Base-by-base conservation (phyloP, 2,113 vertebrate species). In the Protobothrops mucrosquamatus region DNA sequence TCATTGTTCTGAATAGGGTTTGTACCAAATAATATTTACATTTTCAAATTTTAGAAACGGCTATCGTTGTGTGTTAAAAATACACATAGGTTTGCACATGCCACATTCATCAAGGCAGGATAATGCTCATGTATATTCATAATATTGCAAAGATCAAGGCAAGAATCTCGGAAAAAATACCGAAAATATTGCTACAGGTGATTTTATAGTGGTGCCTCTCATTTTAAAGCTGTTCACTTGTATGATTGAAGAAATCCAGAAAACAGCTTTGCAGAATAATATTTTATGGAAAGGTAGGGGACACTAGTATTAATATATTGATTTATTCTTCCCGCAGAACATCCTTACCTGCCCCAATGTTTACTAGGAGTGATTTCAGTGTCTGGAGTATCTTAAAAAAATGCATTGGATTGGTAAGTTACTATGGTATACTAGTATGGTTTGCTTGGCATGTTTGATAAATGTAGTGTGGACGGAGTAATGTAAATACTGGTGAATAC, bases 321-420 rank as follows among this genome's bases (percentile, higher is more conserved):
- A n/a, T 93, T 43, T 93, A 18, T 87, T 81, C 39, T 61, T 3
- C 29, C 96, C 95, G 55, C 96, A 99, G 99, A 97, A 98, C 98
- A 0, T 95, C 98, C 0, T 96, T 99, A 95, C 99, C 99, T 34
- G 98, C 98, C 12, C 98, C 98, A 1, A 99, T 99, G 99, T 99
- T 99, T 96, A 98, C 98, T 94, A 98, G 99, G 96, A 99, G 97
- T 89, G 98, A 98, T 92, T 98, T 99, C 97, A 99, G 98, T 85
- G 96, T 99, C 88, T 99, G 99, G 99, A 98, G 98, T 93, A 99
- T 99, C 95, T 97, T 99, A 92, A 99, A 99, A 95, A 99, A 99
- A 94, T 99, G 99, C 95, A 99, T 99, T 43, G 99, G 99, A 95
- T 96, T 99, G 98, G 99, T 99, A 97, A 98, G 98, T 95, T 88